Evolutionary conservation across 2,113 vertebrate genomes (phyloP).

Genomic region (Anarrhichthys ocellatus): DNA sequence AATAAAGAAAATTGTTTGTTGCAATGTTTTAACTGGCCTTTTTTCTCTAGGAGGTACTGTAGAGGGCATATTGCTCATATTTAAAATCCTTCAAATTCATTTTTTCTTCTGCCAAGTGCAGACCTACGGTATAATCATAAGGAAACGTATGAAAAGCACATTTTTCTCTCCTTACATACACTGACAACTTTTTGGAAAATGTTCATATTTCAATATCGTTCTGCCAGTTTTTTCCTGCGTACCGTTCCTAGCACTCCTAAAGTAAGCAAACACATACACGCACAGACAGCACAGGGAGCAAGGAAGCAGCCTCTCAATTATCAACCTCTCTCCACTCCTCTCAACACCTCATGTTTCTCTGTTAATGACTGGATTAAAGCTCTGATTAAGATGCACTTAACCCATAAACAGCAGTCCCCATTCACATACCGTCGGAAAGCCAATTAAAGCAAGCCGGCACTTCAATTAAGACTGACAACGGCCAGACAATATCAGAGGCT

Average conservation of each 20-base stretch:
- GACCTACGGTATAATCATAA: background rate
- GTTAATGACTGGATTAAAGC: conserved; percentile 96
- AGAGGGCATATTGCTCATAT: background rate
- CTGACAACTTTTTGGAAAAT: background rate
- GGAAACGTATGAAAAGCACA: conserved; percentile 1
- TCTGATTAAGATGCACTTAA: conserved; percentile 96
- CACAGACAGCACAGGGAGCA: conserved; percentile 69
- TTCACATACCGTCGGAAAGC: conserved; percentile 91
- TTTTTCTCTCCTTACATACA: background rate
- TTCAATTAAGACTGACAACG: conserved; percentile 91
- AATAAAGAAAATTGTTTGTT: conserved; percentile 31
- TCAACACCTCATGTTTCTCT: conserved; percentile 92
- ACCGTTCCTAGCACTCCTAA: background rate
- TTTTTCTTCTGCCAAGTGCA: background rate
- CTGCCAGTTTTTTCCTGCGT: background rate
- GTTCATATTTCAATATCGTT: background rate
- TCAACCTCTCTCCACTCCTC: conserved; percentile 93
- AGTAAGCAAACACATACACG: conserved; percentile 7
- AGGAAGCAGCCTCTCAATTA: conserved; percentile 88
- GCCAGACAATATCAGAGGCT: conserved; percentile 80
- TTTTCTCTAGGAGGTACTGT: background rate
- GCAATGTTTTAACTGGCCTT: background rate
- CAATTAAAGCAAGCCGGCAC: conserved; percentile 91
- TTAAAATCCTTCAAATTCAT: background rate
- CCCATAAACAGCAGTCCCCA: conserved; percentile 91